Conservation (phyloP, 23 tunicate species). For the Ascidia mentula region DNA sequence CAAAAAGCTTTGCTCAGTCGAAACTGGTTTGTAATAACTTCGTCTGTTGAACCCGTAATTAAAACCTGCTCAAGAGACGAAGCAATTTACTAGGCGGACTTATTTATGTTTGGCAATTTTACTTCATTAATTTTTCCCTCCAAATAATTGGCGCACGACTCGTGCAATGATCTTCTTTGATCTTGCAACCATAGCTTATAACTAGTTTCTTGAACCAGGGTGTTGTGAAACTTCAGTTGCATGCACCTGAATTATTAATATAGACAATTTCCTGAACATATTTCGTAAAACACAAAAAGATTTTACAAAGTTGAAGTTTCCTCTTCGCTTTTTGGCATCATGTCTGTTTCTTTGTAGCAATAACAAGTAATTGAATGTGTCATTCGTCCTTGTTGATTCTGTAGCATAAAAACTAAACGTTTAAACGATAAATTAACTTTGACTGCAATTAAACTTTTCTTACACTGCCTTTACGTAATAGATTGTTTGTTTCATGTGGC, state of each 20-base stretch:
- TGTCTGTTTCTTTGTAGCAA: too few relatives aligned
- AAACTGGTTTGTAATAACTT: conserved; percentile 34
- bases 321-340: conserved; percentile 2
- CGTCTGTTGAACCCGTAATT: conserved; percentile 40
- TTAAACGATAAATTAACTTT: neutral
- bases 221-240: conserved; percentile 72
- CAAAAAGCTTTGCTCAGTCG: conserved; percentile 8
- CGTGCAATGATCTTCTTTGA: conserved; percentile 79
- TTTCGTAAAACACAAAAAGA: neutral
- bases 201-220: conserved; percentile 88
- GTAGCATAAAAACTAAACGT: neutral
- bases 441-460: neutral
- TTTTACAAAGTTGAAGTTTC: neutral
- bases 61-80: conserved; percentile 13
- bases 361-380: conserved; percentile 21
- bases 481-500: neutral
- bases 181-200: conserved; percentile 86
- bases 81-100: neutral
- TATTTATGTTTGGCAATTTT: neutral
- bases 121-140: conserved; percentile 72
- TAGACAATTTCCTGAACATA: neutral
- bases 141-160: conserved; percentile 58
- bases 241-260: conserved; percentile 53
- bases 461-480: conserved; percentile 14
- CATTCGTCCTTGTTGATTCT: conserved; percentile 22